Percentiles rank a stretch among this genome's conserved stretches.
These are phyloP conservation scores for Xyliphius kryptos DNA, from an alignment of 2,113 vertebrate species.

Conservation along the genomic window DNA sequence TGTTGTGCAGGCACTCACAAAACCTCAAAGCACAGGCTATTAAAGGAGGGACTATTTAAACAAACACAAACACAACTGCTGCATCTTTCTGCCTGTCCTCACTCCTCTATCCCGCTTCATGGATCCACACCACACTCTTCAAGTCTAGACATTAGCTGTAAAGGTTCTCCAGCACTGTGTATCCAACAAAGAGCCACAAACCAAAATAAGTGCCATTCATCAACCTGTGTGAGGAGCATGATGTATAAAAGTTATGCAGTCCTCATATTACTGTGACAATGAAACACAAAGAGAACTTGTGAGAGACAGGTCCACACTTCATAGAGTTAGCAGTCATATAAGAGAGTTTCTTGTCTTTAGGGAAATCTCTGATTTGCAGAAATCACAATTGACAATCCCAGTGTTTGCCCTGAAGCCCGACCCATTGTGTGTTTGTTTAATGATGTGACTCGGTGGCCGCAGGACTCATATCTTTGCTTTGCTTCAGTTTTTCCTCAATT, in stretches of 20 bases:
- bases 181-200: too few species aligned
- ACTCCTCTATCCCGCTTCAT: slow-evolving; percentile 17
- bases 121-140: slow-evolving; percentile 25
- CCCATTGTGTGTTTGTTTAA: slow-evolving; percentile 37
- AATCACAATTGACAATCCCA: slow-evolving; percentile 9
- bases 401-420: slow-evolving; percentile 23
- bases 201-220: too few species aligned
- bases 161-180: background rate
- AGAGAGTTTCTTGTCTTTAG: background rate
- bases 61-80: slow-evolving; percentile 66
- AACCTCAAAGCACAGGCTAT: slow-evolving; percentile 54
- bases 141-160: slow-evolving; percentile 7
- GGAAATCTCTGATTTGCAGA: slow-evolving; percentile 17
- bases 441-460: slow-evolving; percentile 32
- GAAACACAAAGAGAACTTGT: too few species aligned
- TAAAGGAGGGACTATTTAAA: slow-evolving; percentile 60
- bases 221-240: background rate
- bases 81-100: slow-evolving; percentile 18
- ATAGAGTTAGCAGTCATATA: too few species aligned
- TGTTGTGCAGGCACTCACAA: slow-evolving; percentile 44
- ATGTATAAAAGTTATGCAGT: too few species aligned
- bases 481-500: slow-evolving; percentile 8
- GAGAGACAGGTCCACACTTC: too few species aligned
- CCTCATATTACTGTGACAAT: too few species aligned
- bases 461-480: slow-evolving; percentile 15